Base-by-base conservation (phyloP, 2,888 invertebrate species). In the Lamellibrachia columna region DNA sequence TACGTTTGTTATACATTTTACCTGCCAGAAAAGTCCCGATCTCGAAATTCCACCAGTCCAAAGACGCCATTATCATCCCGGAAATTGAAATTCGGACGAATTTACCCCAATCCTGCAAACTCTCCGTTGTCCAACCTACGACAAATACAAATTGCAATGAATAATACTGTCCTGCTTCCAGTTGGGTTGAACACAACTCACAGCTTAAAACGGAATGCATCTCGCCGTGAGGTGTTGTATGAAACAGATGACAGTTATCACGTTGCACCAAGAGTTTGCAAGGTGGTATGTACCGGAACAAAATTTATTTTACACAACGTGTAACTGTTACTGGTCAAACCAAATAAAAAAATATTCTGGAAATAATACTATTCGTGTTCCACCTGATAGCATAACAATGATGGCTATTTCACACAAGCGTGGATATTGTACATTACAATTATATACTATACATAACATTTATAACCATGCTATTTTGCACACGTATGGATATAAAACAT, bases 21-120 rank as follows among this genome's bases (percentile, higher is more conserved):
- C 95, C 95, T 75, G 94, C 92, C 15, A 94, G 90, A 90, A 95
- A 93, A 11, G 94, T 93, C 28, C 94, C 93, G 9, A 94, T 94
- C 91, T 95, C 95, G 92, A 94, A 94, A 58, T 93, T 92, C 94
- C 94, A 94, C 94, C 94, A 94, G 90, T 95, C 94, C 93, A 95
- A 91, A 92, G 94, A 94, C 90, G 94, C 60, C 95, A 95, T 95
- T 75, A 94, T 90, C 93, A 94, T 93, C 7, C 95, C 95, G 52
- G 95, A 94, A 7, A 95, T 92, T 28, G 93, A 93, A 40, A 94
- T 92, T 15, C 92, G 91, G 40, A 92, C 22, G 92, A 94, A 95
- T 9, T 90, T 58, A 11, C 93, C 93, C 95, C 95, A 95, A 8
- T 94, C 94, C 9, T 93, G 90, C 11, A 95, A 92, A 90, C 93